A percentile compares a stretch with the other conserved stretches of the same genome.
phyloP scores from a whole-genome alignment of 2,113 vertebrate genomes.

The Cyprinodon variegatus region DNA sequence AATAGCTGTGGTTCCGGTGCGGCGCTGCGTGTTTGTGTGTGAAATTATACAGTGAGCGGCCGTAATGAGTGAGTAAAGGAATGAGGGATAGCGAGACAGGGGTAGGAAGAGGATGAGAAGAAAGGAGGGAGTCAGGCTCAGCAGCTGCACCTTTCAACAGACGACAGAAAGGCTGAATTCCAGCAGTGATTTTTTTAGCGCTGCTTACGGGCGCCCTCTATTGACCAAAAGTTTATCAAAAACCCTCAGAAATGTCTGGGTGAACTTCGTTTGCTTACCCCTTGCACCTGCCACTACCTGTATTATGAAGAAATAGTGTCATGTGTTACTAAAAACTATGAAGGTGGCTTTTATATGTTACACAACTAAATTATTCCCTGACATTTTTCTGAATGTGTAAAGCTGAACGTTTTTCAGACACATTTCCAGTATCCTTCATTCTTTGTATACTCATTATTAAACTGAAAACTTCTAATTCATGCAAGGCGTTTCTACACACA shows the following conservation, averaged over 20 bases:
- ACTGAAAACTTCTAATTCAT: too few relatives aligned
- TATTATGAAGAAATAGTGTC: background rate
- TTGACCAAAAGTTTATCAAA: slow-evolving; percentile 54
- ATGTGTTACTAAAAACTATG: background rate
- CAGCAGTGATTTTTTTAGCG: slow-evolving; percentile 66
- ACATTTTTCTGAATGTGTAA: too few relatives aligned
- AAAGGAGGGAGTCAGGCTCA: slow-evolving; percentile 39
- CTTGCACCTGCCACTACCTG: background rate
- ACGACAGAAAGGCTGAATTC: slow-evolving; percentile 56
- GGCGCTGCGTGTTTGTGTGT: slow-evolving; percentile 1
- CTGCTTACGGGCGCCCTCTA: slow-evolving; percentile 80
- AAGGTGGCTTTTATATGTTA: too few relatives aligned
- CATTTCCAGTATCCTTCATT: too few relatives aligned
- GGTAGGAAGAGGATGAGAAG: background rate
- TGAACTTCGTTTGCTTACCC: background rate
- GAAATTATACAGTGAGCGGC: slow-evolving; percentile 47
- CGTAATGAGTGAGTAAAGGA: slow-evolving; percentile 52
- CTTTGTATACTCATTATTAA: too few relatives aligned
- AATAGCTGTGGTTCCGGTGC: background rate
- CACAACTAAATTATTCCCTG: too few relatives aligned
- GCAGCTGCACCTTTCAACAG: slow-evolving; percentile 61
- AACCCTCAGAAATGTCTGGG: background rate
- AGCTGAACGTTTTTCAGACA: too few relatives aligned
- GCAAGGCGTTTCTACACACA: too few relatives aligned
- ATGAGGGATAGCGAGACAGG: slow-evolving; percentile 24